Evolutionary conservation across 2,888 invertebrate genomes (phyloP), one percentile per base, ranked within the genome.

Genomic region (Ariolimax columbianus): DNA sequence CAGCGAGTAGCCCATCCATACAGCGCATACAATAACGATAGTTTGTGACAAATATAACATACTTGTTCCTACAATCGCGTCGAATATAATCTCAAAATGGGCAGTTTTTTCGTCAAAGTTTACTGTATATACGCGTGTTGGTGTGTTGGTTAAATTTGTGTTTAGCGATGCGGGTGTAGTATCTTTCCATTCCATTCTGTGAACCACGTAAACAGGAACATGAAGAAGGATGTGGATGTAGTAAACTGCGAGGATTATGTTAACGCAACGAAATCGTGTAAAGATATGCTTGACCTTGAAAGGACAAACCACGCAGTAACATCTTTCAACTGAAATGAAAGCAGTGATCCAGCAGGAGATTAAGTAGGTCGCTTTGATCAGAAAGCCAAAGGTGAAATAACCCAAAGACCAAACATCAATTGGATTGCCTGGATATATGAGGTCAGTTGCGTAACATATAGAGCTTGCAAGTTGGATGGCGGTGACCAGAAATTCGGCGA

Each of bases 291-390:
- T 77, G 77, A 72, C 72, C 26, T 55, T 51, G 17, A 82, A 82
- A 1, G 82, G 82, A 17, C 4, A 82, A 17, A 55, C 55, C 6
- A 82, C 82, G 38, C 82, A 82, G 59, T 73, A 3, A 51, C 82
- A 82, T 55, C 82, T 72, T 38, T 82, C 82, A 19, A 82, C 7
- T 36, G 72, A 43, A 23, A 82, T 55, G 23, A 82, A 3, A 1
- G 73, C 51, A 7, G 82, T 82, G 47, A 82, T 82, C 82, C 82
- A 82, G 14, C 72, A 55, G 14, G 82, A 82, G 36, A 19, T 68
- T 9, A 82, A 26, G 73, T 82, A 82, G 9, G 26, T n/a, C 17
- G 30, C 26, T 23, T 72, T 36, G 26, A 26, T 47, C 9, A 26
- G 19, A 55, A 72, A 82, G 0, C 47, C 55, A 2, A 82, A 51